Base-by-base conservation (phyloP, 1,140 invertebrate species). In the Bactericera cockerelli region DNA sequence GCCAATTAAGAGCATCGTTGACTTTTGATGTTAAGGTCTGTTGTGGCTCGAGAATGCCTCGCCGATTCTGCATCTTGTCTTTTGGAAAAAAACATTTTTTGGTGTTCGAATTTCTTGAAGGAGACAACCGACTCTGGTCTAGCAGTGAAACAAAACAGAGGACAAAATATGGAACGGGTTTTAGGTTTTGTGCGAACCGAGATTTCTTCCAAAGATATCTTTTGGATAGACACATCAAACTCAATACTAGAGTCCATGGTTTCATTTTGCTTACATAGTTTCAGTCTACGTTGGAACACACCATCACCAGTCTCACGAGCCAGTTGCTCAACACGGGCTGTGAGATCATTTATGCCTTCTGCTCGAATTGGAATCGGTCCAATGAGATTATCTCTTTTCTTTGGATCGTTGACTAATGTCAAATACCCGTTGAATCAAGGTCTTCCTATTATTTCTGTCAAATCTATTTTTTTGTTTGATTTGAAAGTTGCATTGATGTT, bases 201-300 rank as follows among this genome's bases (percentile, higher is more conserved):
- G 6, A 49, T 49, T 49, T 49, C n/a, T 49, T 49, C 42, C 3
- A 49, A 49, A 6, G 42, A 49, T 49, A 49, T 16, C 19, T 49
- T 49, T 49, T 16, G 4, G 8, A 49, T 22, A 22, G n/a, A 4
- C 19, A 49, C 22, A 49, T 49, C 42, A 49, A 49, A 49, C 22
- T 49, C 42, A 16, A 49, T 4, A n/a, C 42, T 10, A 49, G 4
- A 6, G 19, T 49, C 42, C 19, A 16, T 10, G 19, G 8, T 19
- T n/a, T 49, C 42, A 49, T 49, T 49, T n/a, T 49, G 42, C 22
- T 49, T 49, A n/a, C 42, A 49, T 8, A 49, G 42, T 49, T 49
- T 49, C 19, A 49, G 22, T 22, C 19, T 49, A 4, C 22, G 42
- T 49, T 49, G n/a, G n/a, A 49, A 4, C 4, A 19, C n/a, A 19